Base-by-base conservation (phyloP, 2,888 invertebrate species). In the Gari tellinella region DNA sequence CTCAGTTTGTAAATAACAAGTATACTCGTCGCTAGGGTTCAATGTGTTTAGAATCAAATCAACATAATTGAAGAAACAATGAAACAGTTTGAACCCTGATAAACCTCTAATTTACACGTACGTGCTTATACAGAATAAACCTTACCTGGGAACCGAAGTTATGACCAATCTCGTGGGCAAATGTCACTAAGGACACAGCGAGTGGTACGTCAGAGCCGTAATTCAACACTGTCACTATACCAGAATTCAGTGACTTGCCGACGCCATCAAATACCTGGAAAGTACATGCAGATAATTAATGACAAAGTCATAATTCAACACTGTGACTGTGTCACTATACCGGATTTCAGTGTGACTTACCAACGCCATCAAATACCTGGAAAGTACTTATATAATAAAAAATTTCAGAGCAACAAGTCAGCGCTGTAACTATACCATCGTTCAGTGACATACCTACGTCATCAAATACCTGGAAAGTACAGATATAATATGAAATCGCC, bases 141-240 rank as follows among this genome's bases (percentile, higher is more conserved):
- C 38, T 60, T 82, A 88, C 88, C 37, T 72, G 81, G 7, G 90
- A 89, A 70, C 99, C 99, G 92, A 99, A 99, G 93, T 99, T 99
- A 91, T 99, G 99, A 4, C 99, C 99, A 86, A 99, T 98, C 93
- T 99, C 99, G 92, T 99, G 99, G 0, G 99, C 99, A 82, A 99
- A 93, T 0, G 99, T 99, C 74, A 99, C 93, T 92, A 99, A 99
- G 45, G 98, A 98, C 37, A 99, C 99, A 93, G 98, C 97, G 0
- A 98, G 97, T 68, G 90, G 88, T 10, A 91, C 90, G 3, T 81
- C 76, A 52, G 86, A 81, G 91, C 99, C 98, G 93, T 99, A 99
- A 94, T 99, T 99, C 77, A 99, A 97, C 92, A 99, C 97, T 1
- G 99, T 99, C 81, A 99, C 99, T 90, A 99, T 99, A 69, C 99